phyloP scores from a whole-genome alignment of 2,113 vertebrate species.

The Istiophorus platypterus region DNA sequence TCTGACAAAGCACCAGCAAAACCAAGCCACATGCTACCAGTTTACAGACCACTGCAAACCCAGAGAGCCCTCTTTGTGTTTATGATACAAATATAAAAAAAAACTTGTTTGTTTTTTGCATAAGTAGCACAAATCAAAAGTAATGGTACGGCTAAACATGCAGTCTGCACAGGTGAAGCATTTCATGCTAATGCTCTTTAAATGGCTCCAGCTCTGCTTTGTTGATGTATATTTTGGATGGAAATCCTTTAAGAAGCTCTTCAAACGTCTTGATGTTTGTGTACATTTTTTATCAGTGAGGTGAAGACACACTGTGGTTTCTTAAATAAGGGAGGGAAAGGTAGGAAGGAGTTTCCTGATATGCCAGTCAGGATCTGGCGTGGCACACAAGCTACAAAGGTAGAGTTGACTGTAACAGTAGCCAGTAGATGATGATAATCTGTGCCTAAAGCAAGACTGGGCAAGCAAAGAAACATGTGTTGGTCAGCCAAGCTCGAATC shows the following conservation, averaged over 20 bases:
- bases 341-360: conserved; percentile 40
- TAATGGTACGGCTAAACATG: neutral
- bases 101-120: no score
- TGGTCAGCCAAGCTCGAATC: conserved; percentile 79
- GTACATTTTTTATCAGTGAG: conserved; percentile 49
- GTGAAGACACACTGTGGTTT: conserved; percentile 42
- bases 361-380: conserved; percentile 58
- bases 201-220: conserved; percentile 34
- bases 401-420: conserved; percentile 70
- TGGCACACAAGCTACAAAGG: conserved; percentile 61
- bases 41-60: conserved; percentile 48
- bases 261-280: conserved; percentile 49
- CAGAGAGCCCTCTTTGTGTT: conserved; percentile 37
- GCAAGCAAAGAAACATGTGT: conserved; percentile 76
- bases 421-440: conserved; percentile 75
- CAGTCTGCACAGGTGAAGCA: conserved; percentile 32
- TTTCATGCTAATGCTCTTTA: conserved; percentile 43
- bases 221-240: conserved; percentile 44
- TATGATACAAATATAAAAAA: no score
- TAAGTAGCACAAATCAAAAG: conserved; percentile 19
- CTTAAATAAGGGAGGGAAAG: conserved; percentile 39
- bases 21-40: conserved; percentile 48
- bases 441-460: conserved; percentile 75
- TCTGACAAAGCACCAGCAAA: conserved; percentile 69
- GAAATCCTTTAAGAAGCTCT: conserved; percentile 55